These are phyloP conservation scores for Aspidiotus destructor DNA, from an alignment of 2,888 invertebrate genomes.

Conservation along the genomic window DNA sequence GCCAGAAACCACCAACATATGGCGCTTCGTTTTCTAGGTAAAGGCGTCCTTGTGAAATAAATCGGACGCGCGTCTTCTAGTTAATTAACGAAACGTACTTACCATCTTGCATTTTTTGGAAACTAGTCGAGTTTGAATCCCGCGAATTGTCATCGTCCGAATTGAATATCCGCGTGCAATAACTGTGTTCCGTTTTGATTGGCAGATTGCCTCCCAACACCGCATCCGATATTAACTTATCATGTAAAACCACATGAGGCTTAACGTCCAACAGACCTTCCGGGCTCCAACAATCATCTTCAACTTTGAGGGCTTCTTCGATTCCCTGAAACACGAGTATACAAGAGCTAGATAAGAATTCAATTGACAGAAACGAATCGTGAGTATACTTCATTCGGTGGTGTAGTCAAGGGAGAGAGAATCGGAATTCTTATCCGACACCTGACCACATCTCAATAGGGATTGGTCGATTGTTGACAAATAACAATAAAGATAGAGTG, in stretches of 20 bases:
- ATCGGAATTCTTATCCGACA: too few species aligned
- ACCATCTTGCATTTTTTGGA: conserved; percentile 29
- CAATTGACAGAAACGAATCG: too few species aligned
- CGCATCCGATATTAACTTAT: conserved; percentile 81
- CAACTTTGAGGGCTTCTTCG: conserved; percentile 24
- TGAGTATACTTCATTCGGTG: too few species aligned
- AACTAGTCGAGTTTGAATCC: conserved; percentile 17
- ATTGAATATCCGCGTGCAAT: conserved; percentile 49
- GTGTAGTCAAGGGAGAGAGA: too few species aligned
- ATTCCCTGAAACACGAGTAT: conserved; percentile 21
- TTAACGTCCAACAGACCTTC: conserved; percentile 26
- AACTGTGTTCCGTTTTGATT: conserved; percentile 87
- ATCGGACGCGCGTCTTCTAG: too few species aligned
- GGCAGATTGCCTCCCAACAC: conserved; percentile 63
- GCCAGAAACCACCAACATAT: too few species aligned
- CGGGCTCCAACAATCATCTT: conserved; percentile 27
- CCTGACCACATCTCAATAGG: too few species aligned
- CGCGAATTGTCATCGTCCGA: conserved; percentile 22
- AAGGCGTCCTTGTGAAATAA: too few species aligned
- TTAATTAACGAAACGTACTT: too few species aligned
- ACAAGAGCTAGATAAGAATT: background rate
- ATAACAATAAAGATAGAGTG: too few species aligned
- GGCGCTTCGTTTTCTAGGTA: too few species aligned
- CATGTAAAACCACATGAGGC: conserved; percentile 67
- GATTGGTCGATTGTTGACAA: too few species aligned